A percentile compares a stretch with the other conserved stretches of the same genome.
Evolutionary conservation across 1,140 invertebrate species (phyloP).

Genomic region (Choristoneura fumiferana): DNA sequence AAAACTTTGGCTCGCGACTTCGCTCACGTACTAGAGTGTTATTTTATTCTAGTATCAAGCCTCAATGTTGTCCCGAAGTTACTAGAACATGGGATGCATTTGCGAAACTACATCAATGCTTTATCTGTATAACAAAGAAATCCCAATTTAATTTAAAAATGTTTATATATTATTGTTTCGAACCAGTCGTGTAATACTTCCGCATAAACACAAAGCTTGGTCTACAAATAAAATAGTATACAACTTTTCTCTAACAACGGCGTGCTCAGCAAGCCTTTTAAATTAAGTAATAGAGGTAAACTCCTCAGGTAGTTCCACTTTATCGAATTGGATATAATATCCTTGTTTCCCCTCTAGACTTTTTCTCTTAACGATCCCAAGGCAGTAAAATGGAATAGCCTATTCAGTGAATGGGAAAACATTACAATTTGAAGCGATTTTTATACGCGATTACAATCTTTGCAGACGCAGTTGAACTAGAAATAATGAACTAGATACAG

Average conservation of each 20-base stretch:
- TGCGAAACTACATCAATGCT: too few species aligned
- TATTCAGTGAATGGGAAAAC: slow-evolving; percentile 30
- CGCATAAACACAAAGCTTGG: too few species aligned
- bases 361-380: slow-evolving; percentile 26
- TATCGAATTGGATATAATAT: slow-evolving; percentile 29
- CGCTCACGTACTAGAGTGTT: background rate
- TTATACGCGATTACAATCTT: slow-evolving; percentile 29
- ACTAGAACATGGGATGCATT: too few species aligned
- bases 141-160: too few species aligned
- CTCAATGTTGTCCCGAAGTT: too few species aligned
- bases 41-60: too few species aligned
- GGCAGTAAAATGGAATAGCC: slow-evolving; percentile 32
- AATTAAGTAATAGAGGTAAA: slow-evolving; percentile 29
- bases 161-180: too few species aligned
- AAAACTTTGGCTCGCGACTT: slow-evolving; percentile 3
- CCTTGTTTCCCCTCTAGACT: slow-evolving; percentile 31
- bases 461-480: slow-evolving; percentile 21
- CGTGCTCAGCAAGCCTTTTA: slow-evolving; percentile 22
- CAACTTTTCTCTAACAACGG: slow-evolving; percentile 22
- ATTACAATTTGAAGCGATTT: slow-evolving; percentile 34
- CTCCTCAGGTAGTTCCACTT: slow-evolving; percentile 28
- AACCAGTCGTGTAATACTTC: too few species aligned
- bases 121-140: too few species aligned
- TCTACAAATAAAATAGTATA: too few species aligned
- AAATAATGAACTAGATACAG: slow-evolving; percentile 13